Evolutionary conservation across 2,113 vertebrate species (phyloP), one percentile per base, ranked within the genome.

Genomic region (Chlorodrepanis virens): DNA sequence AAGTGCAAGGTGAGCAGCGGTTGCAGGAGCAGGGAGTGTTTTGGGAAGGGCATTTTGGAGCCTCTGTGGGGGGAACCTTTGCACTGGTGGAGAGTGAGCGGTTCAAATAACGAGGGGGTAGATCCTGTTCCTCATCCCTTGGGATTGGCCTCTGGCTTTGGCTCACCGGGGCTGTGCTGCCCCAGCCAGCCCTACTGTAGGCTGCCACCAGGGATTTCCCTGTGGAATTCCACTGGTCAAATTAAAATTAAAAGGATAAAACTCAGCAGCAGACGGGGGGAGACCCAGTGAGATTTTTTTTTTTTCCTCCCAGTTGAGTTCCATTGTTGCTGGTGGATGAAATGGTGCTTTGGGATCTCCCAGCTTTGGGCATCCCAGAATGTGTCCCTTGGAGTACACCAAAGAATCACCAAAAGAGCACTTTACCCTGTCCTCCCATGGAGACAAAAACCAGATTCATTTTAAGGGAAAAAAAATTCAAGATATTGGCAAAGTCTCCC

Each of bases 331-430:
- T 1, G 10, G 80, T 67, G 57, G 83, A 52, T 77, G 54, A 81
- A 93, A 71, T 2, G 60, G 82, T 87, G 90, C 64, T 94, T 84
- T 90, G 0, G 31, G 88, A 74, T 78, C 47, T 75, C 4, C 6
- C 59, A 74, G 24, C 64, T 56, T 78, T 35, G 31, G 23, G 81
- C 77, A 49, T 77, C 57, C 64, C 3, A 2, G 94, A 94, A 91
- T 79, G 94, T 76, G 83, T 95, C 85, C 89, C 83, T 60, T 63
- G 84, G 87, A 94, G 54, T 88, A 97, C 90, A 92, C 96, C 96
- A 97, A 97, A 97, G 96, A 97, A 88, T 82, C 2, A 65, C 84
- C 49, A 68, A 86, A 86, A 86, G 22, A 96, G 96, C 96, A 95
- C 96, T 96, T 96, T 96, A 95, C 61, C 89, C 87, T 5, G 0